Base-by-base conservation (phyloP, 2,113 vertebrate species). In the Oryzias woworae region DNA sequence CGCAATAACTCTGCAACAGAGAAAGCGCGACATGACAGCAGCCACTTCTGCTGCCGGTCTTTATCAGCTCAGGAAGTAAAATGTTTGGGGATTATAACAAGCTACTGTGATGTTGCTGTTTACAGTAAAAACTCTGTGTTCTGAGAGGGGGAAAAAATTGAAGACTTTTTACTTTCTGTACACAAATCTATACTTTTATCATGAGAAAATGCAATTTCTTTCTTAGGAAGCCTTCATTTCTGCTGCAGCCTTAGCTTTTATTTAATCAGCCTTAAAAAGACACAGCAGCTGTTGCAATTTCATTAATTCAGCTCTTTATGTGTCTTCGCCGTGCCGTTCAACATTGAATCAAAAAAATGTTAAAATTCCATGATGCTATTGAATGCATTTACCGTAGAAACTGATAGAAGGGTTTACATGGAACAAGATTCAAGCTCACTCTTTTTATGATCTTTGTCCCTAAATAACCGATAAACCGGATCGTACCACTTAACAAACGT, bases 11-110 rank as follows among this genome's bases (percentile, higher is more conserved):
- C 66, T 72, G 73, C 79, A 82, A 52, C 15, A 15, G 41, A 72
- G 72, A 63, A 62, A 72, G 72, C 66, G 60, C 78, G 58, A 75
- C 68, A 66, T 41, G 77, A 81, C 72, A 74, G 83, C 80, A 81
- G 78, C 71, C 53, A 69, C 70, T 81, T 73, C 80, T 66, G 74
- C 80, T 87, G 83, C 69, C 80, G 78, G 49, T 49, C 61, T 61
- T 62, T 31, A 3, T 63, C 64, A 42, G 69, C 58, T 62, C 73
- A 84, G 73, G 77, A 81, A 76, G 62, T 44, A 43, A 67, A 71
- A 62, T 7, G 18, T 43, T 54, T 17, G 60, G 45, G 62, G 66
- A 77, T 79, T 75, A 77, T 42, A 54, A 75, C 64, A 72, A 71
- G 55, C 59, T 59, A 61, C 67, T 22, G 5, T 66, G 62, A 71